Evolutionary conservation across 2,113 vertebrate genomes (phyloP).

Genomic region (Paedocypris sp.): DNA sequence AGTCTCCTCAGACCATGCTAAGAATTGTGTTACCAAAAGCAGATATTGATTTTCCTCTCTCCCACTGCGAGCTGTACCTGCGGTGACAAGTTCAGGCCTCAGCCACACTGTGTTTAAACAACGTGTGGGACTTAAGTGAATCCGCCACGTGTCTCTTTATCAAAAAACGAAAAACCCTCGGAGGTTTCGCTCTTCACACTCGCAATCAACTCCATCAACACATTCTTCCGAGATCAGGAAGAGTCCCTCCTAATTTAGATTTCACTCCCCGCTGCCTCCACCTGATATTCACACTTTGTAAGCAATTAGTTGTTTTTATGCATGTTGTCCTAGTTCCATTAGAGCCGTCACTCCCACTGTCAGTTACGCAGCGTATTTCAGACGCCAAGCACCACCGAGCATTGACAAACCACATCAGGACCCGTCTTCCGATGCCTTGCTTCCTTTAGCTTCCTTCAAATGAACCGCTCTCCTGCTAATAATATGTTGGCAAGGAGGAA

Average conservation of each 20-base stretch:
- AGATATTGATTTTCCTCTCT: slow-evolving; percentile 26
- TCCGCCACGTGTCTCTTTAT: slow-evolving; percentile 28
- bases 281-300: slow-evolving; percentile 16
- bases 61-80: slow-evolving; percentile 5
- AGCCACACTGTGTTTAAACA: slow-evolving; percentile 20
- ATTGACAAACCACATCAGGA: slow-evolving; percentile 28
- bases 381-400: slow-evolving; percentile 21
- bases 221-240: slow-evolving; percentile 13
- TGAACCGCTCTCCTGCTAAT: slow-evolving; percentile 9
- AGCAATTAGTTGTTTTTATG: slow-evolving; percentile 16
- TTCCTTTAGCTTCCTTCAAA: slow-evolving; percentile 19
- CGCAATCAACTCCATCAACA: slow-evolving; percentile 17
- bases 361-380: slow-evolving; percentile 14
- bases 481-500: slow-evolving; percentile 18
- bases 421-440: slow-evolving; percentile 7
- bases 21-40: slow-evolving; percentile 7
- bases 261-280: slow-evolving; percentile 12
- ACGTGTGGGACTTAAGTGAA: slow-evolving; percentile 27
- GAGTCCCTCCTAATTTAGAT: slow-evolving; percentile 20
- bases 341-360: slow-evolving; percentile 26
- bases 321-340: slow-evolving; percentile 28
- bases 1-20: slow-evolving; percentile 6
- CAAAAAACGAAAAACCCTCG: slow-evolving; percentile 20
- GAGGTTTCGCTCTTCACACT: not conserved
- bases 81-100: slow-evolving; percentile 32